Evolutionary conservation across 1,140 invertebrate species (phyloP).

Genomic region (Anoplophora glabripennis): DNA sequence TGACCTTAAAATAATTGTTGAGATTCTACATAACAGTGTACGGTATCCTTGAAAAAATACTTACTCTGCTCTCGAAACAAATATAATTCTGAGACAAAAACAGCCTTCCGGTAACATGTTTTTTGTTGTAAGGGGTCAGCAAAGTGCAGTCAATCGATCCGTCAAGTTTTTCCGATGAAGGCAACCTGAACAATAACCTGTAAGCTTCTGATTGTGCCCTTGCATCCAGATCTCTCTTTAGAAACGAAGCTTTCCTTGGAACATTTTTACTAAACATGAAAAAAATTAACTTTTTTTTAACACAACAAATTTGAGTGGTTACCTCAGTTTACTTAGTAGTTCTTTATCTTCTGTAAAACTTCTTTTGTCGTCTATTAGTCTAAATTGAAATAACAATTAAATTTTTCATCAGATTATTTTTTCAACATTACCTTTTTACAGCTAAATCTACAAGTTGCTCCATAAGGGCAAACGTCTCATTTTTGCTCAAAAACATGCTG

Average conservation of each 20-base stretch:
- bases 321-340: constrained; percentile 76
- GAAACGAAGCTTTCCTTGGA: constrained; percentile 81
- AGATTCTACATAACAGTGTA: background rate
- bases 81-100: constrained; percentile 94
- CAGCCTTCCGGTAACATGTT: constrained; percentile 82
- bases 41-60: constrained; percentile 29
- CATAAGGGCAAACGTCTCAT: constrained; percentile 88
- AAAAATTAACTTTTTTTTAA: background rate
- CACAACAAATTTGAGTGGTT: constrained; percentile 26
- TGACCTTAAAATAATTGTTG: constrained; percentile 60
- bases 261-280: constrained; percentile 67
- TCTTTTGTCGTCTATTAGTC: constrained; percentile 82
- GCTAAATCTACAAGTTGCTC: constrained; percentile 95
- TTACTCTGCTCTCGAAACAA: constrained; percentile 93
- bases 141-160: constrained; percentile 85
- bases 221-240: constrained; percentile 93
- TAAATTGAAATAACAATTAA: constrained; percentile 45
- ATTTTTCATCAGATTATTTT: background rate
- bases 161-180: constrained; percentile 86
- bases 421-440: constrained; percentile 73
- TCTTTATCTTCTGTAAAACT: constrained; percentile 82
- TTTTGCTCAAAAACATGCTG: constrained; percentile 85
- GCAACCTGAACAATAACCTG: constrained; percentile 81
- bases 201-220: constrained; percentile 85
- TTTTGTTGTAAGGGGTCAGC: constrained; percentile 95